These are phyloP conservation scores for Phyllotreta cruciferae DNA, from an alignment of 2,888 invertebrate species.

Conservation along the genomic window DNA sequence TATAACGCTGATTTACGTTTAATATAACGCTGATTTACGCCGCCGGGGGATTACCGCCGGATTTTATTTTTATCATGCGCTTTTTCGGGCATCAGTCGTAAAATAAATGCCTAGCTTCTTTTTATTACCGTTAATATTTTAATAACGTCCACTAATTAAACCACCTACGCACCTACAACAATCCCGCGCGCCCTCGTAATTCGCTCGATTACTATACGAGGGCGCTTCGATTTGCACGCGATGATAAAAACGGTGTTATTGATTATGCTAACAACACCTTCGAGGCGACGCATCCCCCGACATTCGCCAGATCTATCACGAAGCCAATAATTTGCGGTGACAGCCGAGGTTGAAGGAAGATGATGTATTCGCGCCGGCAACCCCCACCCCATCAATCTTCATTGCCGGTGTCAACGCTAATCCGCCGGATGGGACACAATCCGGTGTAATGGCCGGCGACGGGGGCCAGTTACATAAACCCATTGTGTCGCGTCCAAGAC, in stretches of 20 bases:
- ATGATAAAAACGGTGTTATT: slow-evolving; percentile 17
- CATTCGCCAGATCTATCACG: slow-evolving; percentile 52
- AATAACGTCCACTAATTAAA: slow-evolving; percentile 9
- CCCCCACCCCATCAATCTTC: slow-evolving; percentile 55
- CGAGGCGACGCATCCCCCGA: slow-evolving; percentile 26
- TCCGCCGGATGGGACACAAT: slow-evolving; percentile 55
- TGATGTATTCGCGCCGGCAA: slow-evolving; percentile 52
- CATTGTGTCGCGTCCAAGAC: slow-evolving; percentile 41
- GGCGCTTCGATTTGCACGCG: too few species aligned
- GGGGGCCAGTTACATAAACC: slow-evolving; percentile 51
- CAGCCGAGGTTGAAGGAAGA: slow-evolving; percentile 54
- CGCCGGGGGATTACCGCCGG: slow-evolving; percentile 22
- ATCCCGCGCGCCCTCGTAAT: too few species aligned
- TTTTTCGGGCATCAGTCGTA: not conserved
- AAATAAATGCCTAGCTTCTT: not conserved
- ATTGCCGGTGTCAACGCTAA: slow-evolving; percentile 53
- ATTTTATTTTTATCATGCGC: slow-evolving; percentile 23
- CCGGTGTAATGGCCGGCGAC: slow-evolving; percentile 54
- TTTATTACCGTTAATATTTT: slow-evolving; percentile 25
- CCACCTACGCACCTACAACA: too few species aligned
- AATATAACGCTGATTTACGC: slow-evolving; percentile 50
- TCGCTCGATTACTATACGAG: too few species aligned
- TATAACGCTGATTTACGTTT: slow-evolving; percentile 51
- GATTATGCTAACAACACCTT: slow-evolving; percentile 28
- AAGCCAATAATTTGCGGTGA: slow-evolving; percentile 58